phyloP scores from a whole-genome alignment of 2,888 invertebrate species.

The Drosophila meridiana region DNA sequence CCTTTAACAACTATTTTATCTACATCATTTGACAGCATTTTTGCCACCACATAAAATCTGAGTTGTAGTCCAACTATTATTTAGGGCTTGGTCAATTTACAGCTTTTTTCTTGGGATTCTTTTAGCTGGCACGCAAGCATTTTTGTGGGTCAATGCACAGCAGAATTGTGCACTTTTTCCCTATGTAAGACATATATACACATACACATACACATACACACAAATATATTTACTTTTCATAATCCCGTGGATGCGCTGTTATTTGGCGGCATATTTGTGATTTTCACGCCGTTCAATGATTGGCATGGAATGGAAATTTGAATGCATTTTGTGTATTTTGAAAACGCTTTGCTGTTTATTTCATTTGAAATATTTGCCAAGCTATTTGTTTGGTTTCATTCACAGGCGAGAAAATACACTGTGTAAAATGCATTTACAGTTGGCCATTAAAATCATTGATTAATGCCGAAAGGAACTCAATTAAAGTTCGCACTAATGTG shows the following conservation, averaged over 20 bases:
- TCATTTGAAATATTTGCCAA: constrained; percentile 36
- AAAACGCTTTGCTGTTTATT: constrained; percentile 28
- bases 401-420: constrained; percentile 13
- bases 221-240: not conserved
- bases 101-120: constrained; percentile 4
- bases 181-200: not conserved
- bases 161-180: constrained; percentile 20
- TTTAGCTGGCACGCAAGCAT: constrained; percentile 38
- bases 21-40: not conserved
- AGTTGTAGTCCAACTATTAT: constrained; percentile 1
- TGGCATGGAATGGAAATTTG: constrained; percentile 37
- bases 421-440: constrained; percentile 14
- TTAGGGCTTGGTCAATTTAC: constrained; percentile 44
- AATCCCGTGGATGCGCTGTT: constrained; percentile 7
- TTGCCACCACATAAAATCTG: constrained; percentile 2
- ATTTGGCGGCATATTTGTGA: constrained; percentile 22
- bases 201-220: not conserved
- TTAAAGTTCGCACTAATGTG: constrained; percentile 19
- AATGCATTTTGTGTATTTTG: constrained; percentile 36
- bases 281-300: constrained; percentile 34
- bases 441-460: constrained; percentile 14
- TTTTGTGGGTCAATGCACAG: constrained; percentile 47
- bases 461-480: constrained; percentile 18
- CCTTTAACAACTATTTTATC: not conserved
- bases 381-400: constrained; percentile 24